phyloP scores from a whole-genome alignment of 2,113 vertebrate species.

The Callipepla squamata region DNA sequence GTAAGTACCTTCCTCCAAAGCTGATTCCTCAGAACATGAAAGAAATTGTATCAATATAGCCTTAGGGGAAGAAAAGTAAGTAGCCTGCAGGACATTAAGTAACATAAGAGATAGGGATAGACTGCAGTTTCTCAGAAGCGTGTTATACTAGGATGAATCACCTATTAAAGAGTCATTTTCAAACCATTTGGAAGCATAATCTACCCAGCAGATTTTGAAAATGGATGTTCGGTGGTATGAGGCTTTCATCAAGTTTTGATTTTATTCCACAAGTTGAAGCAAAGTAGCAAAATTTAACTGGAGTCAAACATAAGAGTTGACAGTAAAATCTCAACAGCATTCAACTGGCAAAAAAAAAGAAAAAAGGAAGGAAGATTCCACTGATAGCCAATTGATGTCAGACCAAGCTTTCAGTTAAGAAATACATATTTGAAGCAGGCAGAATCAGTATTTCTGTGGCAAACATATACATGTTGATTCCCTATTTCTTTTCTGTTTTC shows the following conservation, averaged over 20 bases:
- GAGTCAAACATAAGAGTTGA: too few species aligned
- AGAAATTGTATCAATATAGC: background rate
- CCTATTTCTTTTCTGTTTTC: background rate
- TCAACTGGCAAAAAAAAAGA: accelerated
- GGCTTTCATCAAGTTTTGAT: background rate
- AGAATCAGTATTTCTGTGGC: background rate
- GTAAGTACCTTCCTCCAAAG: background rate
- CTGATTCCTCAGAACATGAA: background rate
- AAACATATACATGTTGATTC: background rate
- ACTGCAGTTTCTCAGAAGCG: background rate
- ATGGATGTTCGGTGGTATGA: background rate
- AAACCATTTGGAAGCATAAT: background rate
- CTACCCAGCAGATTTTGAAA: background rate
- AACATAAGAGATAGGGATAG: background rate
- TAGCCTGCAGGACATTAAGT: background rate
- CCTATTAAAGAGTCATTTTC: background rate
- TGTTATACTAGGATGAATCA: background rate
- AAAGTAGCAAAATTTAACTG: background rate
- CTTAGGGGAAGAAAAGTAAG: background rate
- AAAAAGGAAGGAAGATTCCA: background rate
- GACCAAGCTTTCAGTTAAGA: background rate
- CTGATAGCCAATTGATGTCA: background rate
- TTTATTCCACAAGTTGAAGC: background rate
- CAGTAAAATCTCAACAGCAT: background rate
- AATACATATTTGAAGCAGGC: background rate